Percentiles rank a stretch among this genome's conserved stretches.
Evolutionary conservation across 37 sponge, comb jelly and placozoan genomes (phyloP).

Genomic region (Halisarca cf. caerulea): DNA sequence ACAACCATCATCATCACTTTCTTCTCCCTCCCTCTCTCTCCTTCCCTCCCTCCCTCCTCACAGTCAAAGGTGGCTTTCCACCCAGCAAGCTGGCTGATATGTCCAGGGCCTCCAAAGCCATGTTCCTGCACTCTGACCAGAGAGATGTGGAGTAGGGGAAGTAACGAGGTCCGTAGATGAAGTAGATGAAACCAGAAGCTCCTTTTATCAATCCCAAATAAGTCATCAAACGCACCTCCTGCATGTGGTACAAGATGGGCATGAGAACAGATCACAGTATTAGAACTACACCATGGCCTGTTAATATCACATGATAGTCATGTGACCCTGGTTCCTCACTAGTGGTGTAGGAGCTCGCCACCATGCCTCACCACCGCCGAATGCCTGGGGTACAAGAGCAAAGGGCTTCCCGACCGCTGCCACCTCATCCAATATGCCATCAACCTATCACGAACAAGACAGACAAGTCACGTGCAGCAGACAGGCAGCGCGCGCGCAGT

Average conservation of each 20-base stretch:
- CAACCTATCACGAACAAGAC: not conserved
- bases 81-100: slow-evolving; percentile 22
- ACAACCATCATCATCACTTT: not conserved
- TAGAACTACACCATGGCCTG: no score
- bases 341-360: slow-evolving; percentile 31
- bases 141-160: slow-evolving; percentile 19
- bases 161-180: not conserved
- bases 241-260: no score
- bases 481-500: no score
- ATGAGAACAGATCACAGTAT: no score
- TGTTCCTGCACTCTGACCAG: slow-evolving; percentile 39
- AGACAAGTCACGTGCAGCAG: not conserved
- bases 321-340: not conserved
- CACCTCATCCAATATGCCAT: not conserved
- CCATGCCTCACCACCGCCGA: slow-evolving; percentile 38
- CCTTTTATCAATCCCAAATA: slow-evolving; percentile 8
- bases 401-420: slow-evolving; percentile 23
- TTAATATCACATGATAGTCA: not conserved
- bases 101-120: slow-evolving; percentile 24
- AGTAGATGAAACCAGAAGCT: slow-evolving; percentile 20
- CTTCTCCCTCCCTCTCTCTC: not conserved
- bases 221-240: slow-evolving; percentile 34
- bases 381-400: slow-evolving; percentile 18
- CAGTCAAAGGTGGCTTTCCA: not conserved
- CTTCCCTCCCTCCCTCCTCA: not conserved